Base-by-base conservation (phyloP, 1,140 invertebrate genomes). In the Lepidurus couesii region DNA sequence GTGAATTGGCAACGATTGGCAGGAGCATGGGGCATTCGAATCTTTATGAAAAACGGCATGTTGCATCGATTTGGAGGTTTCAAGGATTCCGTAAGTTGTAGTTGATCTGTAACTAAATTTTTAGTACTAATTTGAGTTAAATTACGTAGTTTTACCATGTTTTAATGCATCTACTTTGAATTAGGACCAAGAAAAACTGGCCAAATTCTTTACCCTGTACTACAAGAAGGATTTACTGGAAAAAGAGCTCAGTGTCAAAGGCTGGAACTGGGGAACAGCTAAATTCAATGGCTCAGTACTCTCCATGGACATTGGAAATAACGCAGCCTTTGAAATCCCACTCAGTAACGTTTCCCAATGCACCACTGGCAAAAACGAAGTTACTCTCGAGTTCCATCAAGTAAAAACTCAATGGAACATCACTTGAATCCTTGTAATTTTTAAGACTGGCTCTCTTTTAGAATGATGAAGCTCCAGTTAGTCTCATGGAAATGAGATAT, bases 261-360 rank as follows among this genome's bases (percentile, higher is more conserved):
- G 98, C 7, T 99, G 97, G 97, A 99, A 99, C 86, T 99, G 98
- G 95, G 98, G 98, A 75, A 93, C 93, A 1, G 94, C 95, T 11
- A 93, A 96, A 82, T 99, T 99, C 84, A 90, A 91, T 84, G 97
- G 96, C 42, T 93, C 95, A 76, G 90, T 94, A 1, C 84, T 99
- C 1, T 94, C 92, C 83, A 99, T 99, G 86, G 93, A 98, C 84
- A 91, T 98, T 73, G 94, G 95, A 16, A 91, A 91, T 77, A 90
- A 92, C 78, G 92, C 93, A 26, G 94, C 93, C 0, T 99, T 99
- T 89, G 98, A 99, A 87, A 92, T 99, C 82, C 98, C 98, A 0
- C 84, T 99, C 3, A 91, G 92, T 79, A 92, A 99, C 89, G 97
- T 99, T 0, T 98, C 95, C 1, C 95, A 98, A 82, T 97, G 96